Percentiles rank a stretch among this genome's conserved stretches.
Evolutionary conservation across 2,888 invertebrate species (phyloP).

Genomic region (Onthophagus sagittarius): DNA sequence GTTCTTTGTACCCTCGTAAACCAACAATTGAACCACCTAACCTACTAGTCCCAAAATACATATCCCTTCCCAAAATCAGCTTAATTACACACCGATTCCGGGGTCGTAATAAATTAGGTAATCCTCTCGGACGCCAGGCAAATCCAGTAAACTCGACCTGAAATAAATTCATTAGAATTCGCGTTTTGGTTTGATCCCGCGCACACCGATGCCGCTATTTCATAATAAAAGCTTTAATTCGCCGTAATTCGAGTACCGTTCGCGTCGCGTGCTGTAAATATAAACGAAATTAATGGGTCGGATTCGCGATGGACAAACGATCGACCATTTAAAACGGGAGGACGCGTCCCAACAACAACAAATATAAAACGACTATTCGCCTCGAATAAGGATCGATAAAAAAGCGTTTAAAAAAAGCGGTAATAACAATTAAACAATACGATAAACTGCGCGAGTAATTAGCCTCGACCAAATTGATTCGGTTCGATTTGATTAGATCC

Average conservation of each 20-base stretch:
- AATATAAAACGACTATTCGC: no score
- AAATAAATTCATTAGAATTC: neutral
- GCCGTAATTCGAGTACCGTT: neutral
- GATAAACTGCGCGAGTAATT: neutral
- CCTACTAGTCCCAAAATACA: neutral
- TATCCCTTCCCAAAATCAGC: neutral
- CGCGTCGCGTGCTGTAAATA: neutral
- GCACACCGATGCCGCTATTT: neutral
- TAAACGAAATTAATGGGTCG: neutral
- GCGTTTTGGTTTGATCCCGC: neutral
- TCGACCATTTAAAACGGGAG: neutral
- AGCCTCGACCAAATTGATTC: neutral
- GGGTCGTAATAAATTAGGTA: neutral
- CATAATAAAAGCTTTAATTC: neutral
- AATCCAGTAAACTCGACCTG: neutral
- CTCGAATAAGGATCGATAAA: no score
- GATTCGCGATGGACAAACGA: neutral
- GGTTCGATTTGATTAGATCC: neutral
- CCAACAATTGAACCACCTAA: neutral
- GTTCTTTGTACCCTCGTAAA: neutral
- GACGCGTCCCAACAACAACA: neutral
- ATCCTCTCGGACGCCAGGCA: neutral
- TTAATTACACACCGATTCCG: neutral
- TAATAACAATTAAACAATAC: neutral
- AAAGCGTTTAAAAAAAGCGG: neutral